A percentile compares a stretch with the other conserved stretches of the same genome.
Evolutionary conservation across 2,113 vertebrate species (phyloP).

Genomic region (Oryzias melastigma): DNA sequence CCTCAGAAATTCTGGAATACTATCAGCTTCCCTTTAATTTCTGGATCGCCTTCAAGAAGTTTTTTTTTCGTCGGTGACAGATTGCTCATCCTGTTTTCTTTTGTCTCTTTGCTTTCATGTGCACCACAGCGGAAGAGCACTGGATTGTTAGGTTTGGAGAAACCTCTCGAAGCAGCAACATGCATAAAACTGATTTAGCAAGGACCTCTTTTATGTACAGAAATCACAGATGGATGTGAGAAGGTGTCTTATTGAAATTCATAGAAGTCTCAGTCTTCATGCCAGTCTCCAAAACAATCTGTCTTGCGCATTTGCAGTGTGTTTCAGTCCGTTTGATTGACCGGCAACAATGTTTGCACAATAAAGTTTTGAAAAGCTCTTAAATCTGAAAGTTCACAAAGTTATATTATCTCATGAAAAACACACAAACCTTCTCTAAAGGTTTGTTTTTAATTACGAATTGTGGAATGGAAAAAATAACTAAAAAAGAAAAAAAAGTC

Average conservation of each 20-base stretch:
- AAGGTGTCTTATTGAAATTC: no score
- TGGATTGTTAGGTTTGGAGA: no score
- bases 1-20: neutral
- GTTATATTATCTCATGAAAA: neutral
- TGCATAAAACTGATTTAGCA: no score
- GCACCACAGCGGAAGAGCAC: no score
- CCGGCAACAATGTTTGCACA: neutral
- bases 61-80: neutral
- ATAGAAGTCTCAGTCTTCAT: no score
- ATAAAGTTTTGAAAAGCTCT: neutral
- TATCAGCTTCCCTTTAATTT: neutral
- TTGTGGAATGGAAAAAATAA: neutral
- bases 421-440: neutral
- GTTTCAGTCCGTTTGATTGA: no score
- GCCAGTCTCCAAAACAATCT: no score
- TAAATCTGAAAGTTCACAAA: neutral
- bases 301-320: no score
- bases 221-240: no score
- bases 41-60: neutral
- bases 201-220: no score
- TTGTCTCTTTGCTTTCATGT: neutral
- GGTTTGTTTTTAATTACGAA: neutral
- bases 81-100: neutral
- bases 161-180: no score
- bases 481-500: neutral